Conservation (phyloP, 1,140 invertebrate genomes). For the Trichonephila clavata region DNA sequence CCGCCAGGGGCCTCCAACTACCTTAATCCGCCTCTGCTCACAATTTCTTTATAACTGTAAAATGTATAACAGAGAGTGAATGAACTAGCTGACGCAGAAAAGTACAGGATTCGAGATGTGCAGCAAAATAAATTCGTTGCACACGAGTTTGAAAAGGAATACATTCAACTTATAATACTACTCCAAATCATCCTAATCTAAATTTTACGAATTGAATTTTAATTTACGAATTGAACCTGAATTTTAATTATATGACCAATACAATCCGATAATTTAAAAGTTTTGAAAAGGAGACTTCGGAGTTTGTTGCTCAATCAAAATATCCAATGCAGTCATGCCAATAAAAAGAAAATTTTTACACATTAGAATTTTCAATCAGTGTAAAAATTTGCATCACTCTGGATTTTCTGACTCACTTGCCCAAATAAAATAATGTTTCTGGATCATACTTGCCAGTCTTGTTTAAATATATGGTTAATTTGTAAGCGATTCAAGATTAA, state of each 20-base stretch:
- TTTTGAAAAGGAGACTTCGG: not conserved
- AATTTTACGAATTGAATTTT: not conserved
- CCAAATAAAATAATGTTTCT: not conserved
- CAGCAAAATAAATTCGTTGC: not conserved
- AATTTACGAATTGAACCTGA: not conserved
- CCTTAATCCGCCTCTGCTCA: no score
- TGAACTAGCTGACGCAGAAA: not conserved
- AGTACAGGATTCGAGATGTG: not conserved
- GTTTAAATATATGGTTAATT: not conserved
- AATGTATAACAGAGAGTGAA: not conserved
- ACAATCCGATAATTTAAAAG: not conserved
- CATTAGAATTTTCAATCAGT: not conserved
- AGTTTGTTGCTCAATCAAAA: not conserved
- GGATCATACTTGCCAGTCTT: not conserved
- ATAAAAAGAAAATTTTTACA: not conserved
- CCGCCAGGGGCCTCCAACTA: no score
- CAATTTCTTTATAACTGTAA: not conserved
- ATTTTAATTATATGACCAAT: not conserved
- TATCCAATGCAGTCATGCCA: not conserved
- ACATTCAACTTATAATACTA: not conserved
- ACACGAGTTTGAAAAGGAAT: not conserved
- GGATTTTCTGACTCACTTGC: not conserved
- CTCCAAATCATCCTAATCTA: not conserved
- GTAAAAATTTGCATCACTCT: not conserved
- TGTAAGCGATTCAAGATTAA: not conserved